A percentile compares a stretch with the other conserved stretches of the same genome.
phyloP scores from a whole-genome alignment of 2,113 vertebrate species.

The Labrus mixtus region DNA sequence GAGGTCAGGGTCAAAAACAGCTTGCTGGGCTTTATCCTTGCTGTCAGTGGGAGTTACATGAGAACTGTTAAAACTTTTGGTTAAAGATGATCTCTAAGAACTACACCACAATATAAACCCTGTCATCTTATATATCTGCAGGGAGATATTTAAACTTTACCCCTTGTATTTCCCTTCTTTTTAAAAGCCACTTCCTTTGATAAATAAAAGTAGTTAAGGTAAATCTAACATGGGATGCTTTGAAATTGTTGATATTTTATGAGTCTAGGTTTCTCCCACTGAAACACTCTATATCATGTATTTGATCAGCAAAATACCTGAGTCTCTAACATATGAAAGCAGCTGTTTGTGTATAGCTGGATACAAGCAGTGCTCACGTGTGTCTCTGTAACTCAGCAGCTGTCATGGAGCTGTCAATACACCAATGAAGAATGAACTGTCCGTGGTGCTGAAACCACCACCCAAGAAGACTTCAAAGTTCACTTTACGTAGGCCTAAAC shows the following conservation, averaged over 20 bases:
- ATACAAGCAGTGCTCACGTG: background rate
- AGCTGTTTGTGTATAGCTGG: background rate
- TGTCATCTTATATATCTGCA: slow-evolving; percentile 20
- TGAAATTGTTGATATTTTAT: background rate
- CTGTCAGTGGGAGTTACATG: background rate
- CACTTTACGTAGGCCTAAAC: no score
- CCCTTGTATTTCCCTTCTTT: background rate
- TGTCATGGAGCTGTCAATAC: slow-evolving; percentile 70
- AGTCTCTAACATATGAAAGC: background rate
- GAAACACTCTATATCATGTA: background rate
- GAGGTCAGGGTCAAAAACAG: background rate
- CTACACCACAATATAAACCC: background rate
- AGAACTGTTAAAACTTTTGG: slow-evolving; percentile 4
- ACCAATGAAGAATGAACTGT: slow-evolving; percentile 71
- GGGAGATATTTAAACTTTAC: slow-evolving; percentile 13
- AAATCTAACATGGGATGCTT: background rate
- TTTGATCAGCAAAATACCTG: background rate
- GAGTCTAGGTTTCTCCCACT: background rate
- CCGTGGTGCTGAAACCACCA: slow-evolving; percentile 77
- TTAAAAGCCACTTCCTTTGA: background rate
- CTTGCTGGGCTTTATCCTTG: background rate
- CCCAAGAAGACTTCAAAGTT: slow-evolving; percentile 33
- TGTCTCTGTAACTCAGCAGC: slow-evolving; percentile 20
- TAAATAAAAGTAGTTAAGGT: background rate
- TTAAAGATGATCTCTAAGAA: background rate